Conservation (phyloP, 92 coral and sea anemone species). For the Actinostola sp. region DNA sequence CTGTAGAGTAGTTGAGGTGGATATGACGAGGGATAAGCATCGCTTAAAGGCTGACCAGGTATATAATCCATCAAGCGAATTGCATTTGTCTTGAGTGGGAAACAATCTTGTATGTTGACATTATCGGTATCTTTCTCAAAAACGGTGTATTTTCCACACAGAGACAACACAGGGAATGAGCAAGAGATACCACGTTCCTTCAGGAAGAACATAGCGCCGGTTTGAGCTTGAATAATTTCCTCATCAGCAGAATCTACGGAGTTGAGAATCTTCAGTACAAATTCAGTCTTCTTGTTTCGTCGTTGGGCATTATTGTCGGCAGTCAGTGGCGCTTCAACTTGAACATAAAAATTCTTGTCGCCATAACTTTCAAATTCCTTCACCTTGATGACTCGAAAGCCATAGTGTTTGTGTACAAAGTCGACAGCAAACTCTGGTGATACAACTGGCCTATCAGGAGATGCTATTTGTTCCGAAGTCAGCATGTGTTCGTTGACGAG, state of each 20-base stretch:
- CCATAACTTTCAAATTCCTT: constrained; percentile 77
- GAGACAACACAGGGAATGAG: constrained; percentile 46
- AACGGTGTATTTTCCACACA: constrained; percentile 12
- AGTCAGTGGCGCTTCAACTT: constrained; percentile 39
- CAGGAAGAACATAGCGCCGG: constrained; percentile 47
- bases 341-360: constrained; percentile 77
- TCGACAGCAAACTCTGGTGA: constrained; percentile 39
- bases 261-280: constrained; percentile 73
- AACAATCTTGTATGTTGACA: too few relatives aligned
- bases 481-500: neutral
- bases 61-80: constrained; percentile 64
- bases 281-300: constrained; percentile 33
- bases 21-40: constrained; percentile 11
- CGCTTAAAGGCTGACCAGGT: constrained; percentile 48
- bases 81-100: constrained; percentile 22
- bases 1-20: constrained; percentile 21
- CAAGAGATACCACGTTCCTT: constrained; percentile 52
- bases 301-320: neutral
- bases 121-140: neutral
- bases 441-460: constrained; percentile 45
- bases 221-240: constrained; percentile 57
- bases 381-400: constrained; percentile 24
- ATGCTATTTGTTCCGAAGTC: neutral
- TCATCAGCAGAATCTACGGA: constrained; percentile 44
- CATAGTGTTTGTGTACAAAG: constrained; percentile 62